phyloP scores from a whole-genome alignment of 2,797 vertebrate genomes.

The Rhinoraja longicauda region DNA sequence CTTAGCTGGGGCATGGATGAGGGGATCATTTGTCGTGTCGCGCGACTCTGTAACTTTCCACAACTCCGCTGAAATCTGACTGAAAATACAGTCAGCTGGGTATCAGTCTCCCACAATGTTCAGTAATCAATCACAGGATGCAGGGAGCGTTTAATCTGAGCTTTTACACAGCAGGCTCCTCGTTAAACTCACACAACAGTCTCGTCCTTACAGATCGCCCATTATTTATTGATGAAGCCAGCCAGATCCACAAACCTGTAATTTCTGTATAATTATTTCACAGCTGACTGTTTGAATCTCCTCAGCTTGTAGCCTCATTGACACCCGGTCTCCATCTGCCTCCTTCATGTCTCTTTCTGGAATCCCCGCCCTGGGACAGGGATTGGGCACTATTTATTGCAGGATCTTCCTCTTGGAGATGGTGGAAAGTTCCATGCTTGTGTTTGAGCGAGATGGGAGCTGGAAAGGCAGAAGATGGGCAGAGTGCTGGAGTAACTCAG shows the following conservation, averaged over 20 bases:
- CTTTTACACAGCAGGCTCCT: neutral
- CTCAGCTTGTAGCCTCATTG: neutral
- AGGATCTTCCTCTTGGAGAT: neutral
- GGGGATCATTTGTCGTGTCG: too few species aligned
- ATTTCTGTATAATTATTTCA: conserved; percentile 30
- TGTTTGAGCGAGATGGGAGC: too few species aligned
- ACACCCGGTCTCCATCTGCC: neutral
- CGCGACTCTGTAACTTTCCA: too few species aligned
- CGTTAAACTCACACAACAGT: neutral
- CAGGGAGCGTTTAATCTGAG: neutral
- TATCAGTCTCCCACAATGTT: too few species aligned
- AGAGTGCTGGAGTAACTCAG: too few species aligned
- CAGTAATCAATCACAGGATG: neutral
- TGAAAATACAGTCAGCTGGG: neutral
- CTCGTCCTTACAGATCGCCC: neutral
- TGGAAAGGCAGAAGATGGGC: neutral
- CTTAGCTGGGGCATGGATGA: too few species aligned
- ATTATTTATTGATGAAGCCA: neutral
- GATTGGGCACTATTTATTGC: neutral
- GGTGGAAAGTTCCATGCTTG: neutral
- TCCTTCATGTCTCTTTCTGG: neutral
- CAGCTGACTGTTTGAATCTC: neutral
- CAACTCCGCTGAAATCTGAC: too few species aligned
- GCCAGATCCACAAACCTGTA: neutral
- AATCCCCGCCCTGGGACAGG: neutral